Conservation (phyloP, 2,113 vertebrate species). For the Galemys pyrenaicus region DNA sequence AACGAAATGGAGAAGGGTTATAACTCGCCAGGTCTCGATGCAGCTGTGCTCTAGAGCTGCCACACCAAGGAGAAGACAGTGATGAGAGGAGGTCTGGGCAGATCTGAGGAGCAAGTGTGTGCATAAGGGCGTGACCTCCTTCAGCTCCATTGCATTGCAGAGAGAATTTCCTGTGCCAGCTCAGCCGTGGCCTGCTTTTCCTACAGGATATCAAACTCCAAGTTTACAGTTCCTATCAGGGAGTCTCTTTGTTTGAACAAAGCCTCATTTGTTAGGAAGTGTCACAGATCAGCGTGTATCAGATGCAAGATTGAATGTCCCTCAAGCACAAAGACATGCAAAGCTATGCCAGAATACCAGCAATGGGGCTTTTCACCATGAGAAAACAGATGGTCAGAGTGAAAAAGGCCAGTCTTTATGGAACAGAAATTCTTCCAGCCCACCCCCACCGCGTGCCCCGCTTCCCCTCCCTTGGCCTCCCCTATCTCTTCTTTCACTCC, state of each 20-base stretch:
- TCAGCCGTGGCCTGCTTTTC: conserved; percentile 75
- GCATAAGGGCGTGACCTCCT: conserved; percentile 83
- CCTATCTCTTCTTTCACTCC: conserved; percentile 52
- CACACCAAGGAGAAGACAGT: neutral
- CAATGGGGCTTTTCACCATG: conserved; percentile 84
- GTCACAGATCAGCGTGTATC: conserved; percentile 86
- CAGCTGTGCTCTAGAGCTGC: conserved; percentile 55
- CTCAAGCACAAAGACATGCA: conserved; percentile 85
- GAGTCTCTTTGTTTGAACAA: conserved; percentile 83
- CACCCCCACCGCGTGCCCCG: neutral
- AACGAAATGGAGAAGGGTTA: neutral
- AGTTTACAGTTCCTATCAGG: conserved; percentile 81
- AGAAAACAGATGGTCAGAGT: conserved; percentile 85
- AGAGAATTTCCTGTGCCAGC: conserved; percentile 84
- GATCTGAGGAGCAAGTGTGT: conserved; percentile 50
- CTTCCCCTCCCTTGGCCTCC: neutral
- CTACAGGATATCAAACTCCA: conserved; percentile 78
- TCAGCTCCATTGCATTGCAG: conserved; percentile 83
- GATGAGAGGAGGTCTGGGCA: conserved; percentile 38
- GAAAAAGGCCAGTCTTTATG: conserved; percentile 81
- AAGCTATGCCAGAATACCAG: conserved; percentile 81
- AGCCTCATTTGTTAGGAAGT: conserved; percentile 85
- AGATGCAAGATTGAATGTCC: conserved; percentile 87
- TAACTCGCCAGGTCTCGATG: neutral
- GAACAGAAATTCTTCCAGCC: conserved; percentile 78